Evolutionary conservation across 1,140 invertebrate genomes (phyloP), one percentile per base, ranked within the genome.

Genomic region (Drosophila truncata): DNA sequence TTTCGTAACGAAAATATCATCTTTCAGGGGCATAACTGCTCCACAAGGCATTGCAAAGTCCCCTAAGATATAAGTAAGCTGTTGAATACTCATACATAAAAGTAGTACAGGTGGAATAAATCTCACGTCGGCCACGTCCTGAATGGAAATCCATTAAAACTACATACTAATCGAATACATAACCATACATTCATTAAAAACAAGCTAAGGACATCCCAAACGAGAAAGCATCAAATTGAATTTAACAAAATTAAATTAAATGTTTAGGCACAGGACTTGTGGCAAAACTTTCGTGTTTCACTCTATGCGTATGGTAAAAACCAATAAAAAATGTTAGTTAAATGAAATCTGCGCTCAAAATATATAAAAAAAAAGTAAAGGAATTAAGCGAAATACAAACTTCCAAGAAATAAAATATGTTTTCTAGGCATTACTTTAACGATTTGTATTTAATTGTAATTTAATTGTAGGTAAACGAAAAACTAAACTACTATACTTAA

Each of bases 241-340:
- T 87, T 88, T 80, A 88, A 88, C 60, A 75, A 29, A 55, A 75
- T 73, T 60, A 75, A 75, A 75, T 64, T 66, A 77, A 88, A 86
- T 82, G 70, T 83, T 80, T 87, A 87, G 76, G 75, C 83, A 87
- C 70, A 73, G 63, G 50, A 75, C 35, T 57, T 79, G 84, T 81
- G 79, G 78, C 77, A 81, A 58, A 49, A 78, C 47, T 78, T 87
- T 87, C 83, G 70, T 87, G 79, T 87, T 86, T 87, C 80, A 82
- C 63, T 69, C 59, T 71, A 71, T 47, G 55, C 39, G 81, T 49
- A 78, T 55, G 65, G 33, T 63, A 37, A 65, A 49, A 64, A 42
- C 46, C 52, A 71, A 55, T 49, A 37, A 69, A 55, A 67, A 75
- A 70, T 66, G 75, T 72, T 76, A 61, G 77, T 79, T 50, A 72